phyloP scores from a whole-genome alignment of 2,888 invertebrate species.

The Melieria picta region DNA sequence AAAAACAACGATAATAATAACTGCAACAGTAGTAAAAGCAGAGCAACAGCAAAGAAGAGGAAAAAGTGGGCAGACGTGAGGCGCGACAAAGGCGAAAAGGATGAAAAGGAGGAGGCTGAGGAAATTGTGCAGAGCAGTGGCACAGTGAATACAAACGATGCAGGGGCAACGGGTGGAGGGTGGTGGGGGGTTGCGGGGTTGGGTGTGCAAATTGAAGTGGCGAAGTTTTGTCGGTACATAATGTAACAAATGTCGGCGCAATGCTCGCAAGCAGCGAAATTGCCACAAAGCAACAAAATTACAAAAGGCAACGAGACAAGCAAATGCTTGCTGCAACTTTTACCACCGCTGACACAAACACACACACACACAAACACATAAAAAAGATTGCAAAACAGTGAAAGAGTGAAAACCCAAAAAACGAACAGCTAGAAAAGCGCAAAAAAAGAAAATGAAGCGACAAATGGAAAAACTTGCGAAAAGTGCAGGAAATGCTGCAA shows the following conservation, averaged over 20 bases:
- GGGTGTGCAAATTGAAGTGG: slow-evolving; percentile 19
- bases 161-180: background rate
- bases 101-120: background rate
- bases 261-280: slow-evolving; percentile 23
- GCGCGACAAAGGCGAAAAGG: slow-evolving; percentile 28
- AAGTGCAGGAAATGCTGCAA: slow-evolving; percentile 21
- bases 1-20: slow-evolving; percentile 27
- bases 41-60: slow-evolving; percentile 21
- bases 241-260: slow-evolving; percentile 36
- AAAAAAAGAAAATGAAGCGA: slow-evolving; percentile 6
- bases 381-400: background rate
- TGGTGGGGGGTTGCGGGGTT: background rate
- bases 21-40: slow-evolving; percentile 13
- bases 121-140: background rate
- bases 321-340: slow-evolving; percentile 13
- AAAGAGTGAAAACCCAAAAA: slow-evolving; percentile 23
- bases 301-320: slow-evolving; percentile 5
- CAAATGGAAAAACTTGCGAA: slow-evolving; percentile 19
- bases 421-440: background rate
- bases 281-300: slow-evolving; percentile 9
- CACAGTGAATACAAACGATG: background rate
- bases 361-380: background rate
- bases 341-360: slow-evolving; percentile 11
- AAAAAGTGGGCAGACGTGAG: slow-evolving; percentile 22
- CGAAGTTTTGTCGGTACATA: slow-evolving; percentile 35